A percentile compares a stretch with the other conserved stretches of the same genome.
phyloP scores from a whole-genome alignment of 2,888 invertebrate genomes.

The Xylota sylvarum region DNA sequence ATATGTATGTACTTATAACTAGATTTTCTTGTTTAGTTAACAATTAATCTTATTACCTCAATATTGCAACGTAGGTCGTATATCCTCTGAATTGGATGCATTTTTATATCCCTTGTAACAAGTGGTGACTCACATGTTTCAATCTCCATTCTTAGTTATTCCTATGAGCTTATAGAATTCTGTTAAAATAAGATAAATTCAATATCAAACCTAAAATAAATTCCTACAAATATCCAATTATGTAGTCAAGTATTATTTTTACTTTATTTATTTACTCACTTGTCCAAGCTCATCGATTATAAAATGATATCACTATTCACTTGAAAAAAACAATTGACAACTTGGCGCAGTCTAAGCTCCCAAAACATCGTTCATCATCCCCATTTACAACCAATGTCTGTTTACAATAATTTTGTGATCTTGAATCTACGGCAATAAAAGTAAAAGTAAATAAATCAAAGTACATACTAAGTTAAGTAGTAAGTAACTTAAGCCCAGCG shows the following conservation, averaged over 20 bases:
- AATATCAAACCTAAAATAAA: too few relatives aligned
- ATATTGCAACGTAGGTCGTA: background rate
- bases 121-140: background rate
- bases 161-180: background rate
- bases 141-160: background rate
- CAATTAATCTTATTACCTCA: background rate
- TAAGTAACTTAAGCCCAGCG: conserved; percentile 38
- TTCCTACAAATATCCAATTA: too few relatives aligned
- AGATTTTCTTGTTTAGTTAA: background rate
- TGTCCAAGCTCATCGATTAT: background rate
- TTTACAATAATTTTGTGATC: conserved; percentile 20
- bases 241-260: too few relatives aligned
- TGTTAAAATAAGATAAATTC: background rate
- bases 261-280: too few relatives aligned
- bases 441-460: conserved; percentile 59
- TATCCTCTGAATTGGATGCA: background rate
- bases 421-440: conserved; percentile 33
- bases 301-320: background rate
- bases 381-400: conserved; percentile 5
- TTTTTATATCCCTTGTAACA: background rate
- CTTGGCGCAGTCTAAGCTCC: background rate
- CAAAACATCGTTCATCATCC: background rate
- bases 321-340: background rate
- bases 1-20: too few relatives aligned
- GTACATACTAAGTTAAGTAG: conserved; percentile 12